Base-by-base conservation (phyloP, 2,113 vertebrate species). In the Asarcornis scutulata region DNA sequence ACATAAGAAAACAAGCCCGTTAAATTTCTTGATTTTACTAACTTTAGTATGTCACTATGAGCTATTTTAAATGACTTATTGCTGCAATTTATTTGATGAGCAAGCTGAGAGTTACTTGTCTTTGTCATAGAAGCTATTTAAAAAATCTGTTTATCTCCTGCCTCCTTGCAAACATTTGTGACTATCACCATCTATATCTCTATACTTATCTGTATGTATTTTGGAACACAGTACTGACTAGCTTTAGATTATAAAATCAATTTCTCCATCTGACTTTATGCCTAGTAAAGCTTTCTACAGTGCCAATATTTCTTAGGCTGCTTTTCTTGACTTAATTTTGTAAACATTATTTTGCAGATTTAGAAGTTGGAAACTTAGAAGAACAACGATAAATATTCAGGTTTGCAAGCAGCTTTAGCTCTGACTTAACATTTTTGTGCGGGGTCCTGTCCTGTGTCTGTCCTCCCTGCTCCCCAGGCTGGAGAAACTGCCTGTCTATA, bases 161-260 rank as follows among this genome's bases (percentile, higher is more conserved):
- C 25, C 13, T 79, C 34, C 50, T 90, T 78, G 64, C 67, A 88
- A 88, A 83, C 10, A 34, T 67, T 91, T 86, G 73, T 59, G 46
- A 77, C 40, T 38, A 52, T 62, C 32, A 17, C 29, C 27, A 34
- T 59, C 56, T 56, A 0, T 55, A 66, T n/a, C 34, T 88, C 46
- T 68, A 8, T n/a, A 20, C 14, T 34, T 76, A 73, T 21, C 44
- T 74, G 27, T 77, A 69, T 38, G 12, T 52, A 48, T 88, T 88
- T 80, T 82, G 81, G 62, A 91, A 60, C 38, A 53, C 11, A 69
- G 58, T 50, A 31, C 48, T 69, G 71, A 85, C 71, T 80, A 92
- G 71, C 15, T 83, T 89, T 85, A 84, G 64, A 69, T 80, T 63
- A 83, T 46, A 66, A 89, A 94, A 91, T 92, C 59, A 80, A 21